A percentile compares a stretch with the other conserved stretches of the same genome.
Conservation (phyloP, 2,113 vertebrate species). For the Corythaeola cristata region DNA sequence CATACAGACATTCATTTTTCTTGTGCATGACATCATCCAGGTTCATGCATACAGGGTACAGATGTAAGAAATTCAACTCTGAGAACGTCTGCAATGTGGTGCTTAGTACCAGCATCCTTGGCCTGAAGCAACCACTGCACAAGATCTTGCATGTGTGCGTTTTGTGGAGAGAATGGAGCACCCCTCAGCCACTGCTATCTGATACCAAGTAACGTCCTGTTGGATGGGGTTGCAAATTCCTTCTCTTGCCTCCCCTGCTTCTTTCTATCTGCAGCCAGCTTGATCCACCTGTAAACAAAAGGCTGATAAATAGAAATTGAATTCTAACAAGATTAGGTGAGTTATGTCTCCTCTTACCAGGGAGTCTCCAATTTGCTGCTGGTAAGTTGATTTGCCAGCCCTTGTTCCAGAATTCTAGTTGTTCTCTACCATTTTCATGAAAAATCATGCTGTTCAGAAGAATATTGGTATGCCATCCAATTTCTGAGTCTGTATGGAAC, state of each 20-base stretch:
- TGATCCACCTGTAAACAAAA: background rate
- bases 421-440: background rate
- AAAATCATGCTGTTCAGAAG: background rate
- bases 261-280: background rate
- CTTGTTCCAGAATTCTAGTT: background rate
- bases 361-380: background rate
- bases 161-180: background rate
- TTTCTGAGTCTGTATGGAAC: background rate
- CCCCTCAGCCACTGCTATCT: background rate
- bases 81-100: background rate
- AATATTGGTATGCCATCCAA: background rate
- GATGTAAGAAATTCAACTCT: background rate
- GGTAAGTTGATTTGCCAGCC: background rate
- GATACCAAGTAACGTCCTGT: background rate
- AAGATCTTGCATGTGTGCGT: background rate
- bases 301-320: background rate
- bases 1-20: background rate
- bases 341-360: background rate
- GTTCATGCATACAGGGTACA: background rate
- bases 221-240: background rate
- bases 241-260: background rate
- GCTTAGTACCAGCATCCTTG: background rate
- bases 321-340: background rate
- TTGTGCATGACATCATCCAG: accelerated
- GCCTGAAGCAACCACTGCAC: background rate